Conservation (phyloP, 2,888 invertebrate species). For the Entomobrya proxima region DNA sequence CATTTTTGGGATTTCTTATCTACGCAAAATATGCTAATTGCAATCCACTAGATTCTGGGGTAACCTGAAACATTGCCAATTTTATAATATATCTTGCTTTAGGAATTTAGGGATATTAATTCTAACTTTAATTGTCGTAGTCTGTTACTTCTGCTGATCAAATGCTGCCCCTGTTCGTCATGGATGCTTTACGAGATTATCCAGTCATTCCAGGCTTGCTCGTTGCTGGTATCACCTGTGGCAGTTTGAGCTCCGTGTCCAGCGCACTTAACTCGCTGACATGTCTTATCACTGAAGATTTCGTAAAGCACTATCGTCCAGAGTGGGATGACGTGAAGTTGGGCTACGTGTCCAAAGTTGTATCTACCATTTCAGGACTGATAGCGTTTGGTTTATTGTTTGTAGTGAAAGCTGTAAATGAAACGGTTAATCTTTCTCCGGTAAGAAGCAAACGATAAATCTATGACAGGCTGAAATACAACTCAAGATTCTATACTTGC, state of each 20-base stretch:
- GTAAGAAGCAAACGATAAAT: too few species aligned
- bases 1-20: slow-evolving; percentile 65
- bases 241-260: slow-evolving; percentile 92
- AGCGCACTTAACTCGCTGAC: slow-evolving; percentile 94
- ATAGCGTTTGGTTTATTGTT: slow-evolving; percentile 89
- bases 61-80: slow-evolving; percentile 35
- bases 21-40: slow-evolving; percentile 65
- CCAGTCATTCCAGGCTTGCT: slow-evolving; percentile 92
- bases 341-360: slow-evolving; percentile 85
- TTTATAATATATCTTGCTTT: not conserved
- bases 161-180: slow-evolving; percentile 78
- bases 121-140: slow-evolving; percentile 37
- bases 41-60: slow-evolving; percentile 64
- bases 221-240: slow-evolving; percentile 93
- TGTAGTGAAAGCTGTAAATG: slow-evolving; percentile 89
- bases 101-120: not conserved
- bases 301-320: slow-evolving; percentile 80
- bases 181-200: slow-evolving; percentile 80
- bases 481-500: not conserved
- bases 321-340: slow-evolving; percentile 78
- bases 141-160: slow-evolving; percentile 66
- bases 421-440: slow-evolving; percentile 85
- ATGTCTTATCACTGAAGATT: slow-evolving; percentile 92
- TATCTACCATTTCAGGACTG: slow-evolving; percentile 85
- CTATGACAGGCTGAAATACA: too few species aligned